Conservation (phyloP, 1,140 invertebrate genomes). For the Epicauta chinensis region DNA sequence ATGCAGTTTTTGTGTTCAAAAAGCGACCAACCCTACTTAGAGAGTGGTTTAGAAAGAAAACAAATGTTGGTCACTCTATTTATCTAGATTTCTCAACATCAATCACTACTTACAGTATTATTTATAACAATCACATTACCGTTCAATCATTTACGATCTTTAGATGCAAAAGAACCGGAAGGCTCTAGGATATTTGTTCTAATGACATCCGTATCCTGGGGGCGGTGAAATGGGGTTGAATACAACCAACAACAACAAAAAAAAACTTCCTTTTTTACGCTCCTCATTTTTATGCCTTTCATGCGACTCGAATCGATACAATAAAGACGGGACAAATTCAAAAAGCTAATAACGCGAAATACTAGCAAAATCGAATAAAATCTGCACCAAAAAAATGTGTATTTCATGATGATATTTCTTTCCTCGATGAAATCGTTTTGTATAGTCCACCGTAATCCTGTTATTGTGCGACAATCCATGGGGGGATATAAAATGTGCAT, state of each 20-base stretch:
- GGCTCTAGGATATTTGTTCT: conserved; percentile 9
- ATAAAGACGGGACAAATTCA: too few species aligned
- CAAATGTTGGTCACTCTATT: conserved; percentile 23
- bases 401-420: conserved; percentile 4
- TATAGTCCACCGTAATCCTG: conserved; percentile 9
- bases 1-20: too few species aligned
- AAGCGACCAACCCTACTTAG: too few species aligned
- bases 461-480: conserved; percentile 1
- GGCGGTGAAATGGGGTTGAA: neutral
- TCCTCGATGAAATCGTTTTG: conserved; percentile 1
- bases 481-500: conserved; percentile 14
- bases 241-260: too few species aligned
- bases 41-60: conserved; percentile 17
- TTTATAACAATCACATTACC: conserved; percentile 1
- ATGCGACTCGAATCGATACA: conserved; percentile 3
- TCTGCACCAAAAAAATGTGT: neutral
- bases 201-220: conserved; percentile 8
- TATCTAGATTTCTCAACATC: conserved; percentile 9
- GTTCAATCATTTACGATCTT: neutral
- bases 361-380: neutral
- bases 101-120: conserved; percentile 12
- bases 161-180: too few species aligned
- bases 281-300: conserved; percentile 9
- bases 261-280: conserved; percentile 1
- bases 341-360: neutral